A percentile compares a stretch with the other conserved stretches of the same genome.
phyloP scores from a whole-genome alignment of 2,888 invertebrate genomes.

The Mermis nigrescens region DNA sequence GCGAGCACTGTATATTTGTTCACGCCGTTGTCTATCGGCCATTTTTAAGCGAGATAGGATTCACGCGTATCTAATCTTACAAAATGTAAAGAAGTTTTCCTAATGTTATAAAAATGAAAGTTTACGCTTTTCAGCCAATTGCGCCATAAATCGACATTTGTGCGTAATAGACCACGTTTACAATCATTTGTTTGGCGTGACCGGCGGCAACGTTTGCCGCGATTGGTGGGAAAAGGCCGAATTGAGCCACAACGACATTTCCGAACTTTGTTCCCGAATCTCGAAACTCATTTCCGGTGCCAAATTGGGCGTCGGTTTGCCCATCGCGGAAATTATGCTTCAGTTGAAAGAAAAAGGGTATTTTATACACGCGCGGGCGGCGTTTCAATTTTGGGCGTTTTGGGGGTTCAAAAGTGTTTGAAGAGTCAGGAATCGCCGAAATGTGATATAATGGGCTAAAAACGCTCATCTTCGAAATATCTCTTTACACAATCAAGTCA shows the following conservation, averaged over 20 bases:
- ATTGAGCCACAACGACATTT: background rate
- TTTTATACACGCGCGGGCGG: background rate
- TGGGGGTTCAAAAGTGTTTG: too few species aligned
- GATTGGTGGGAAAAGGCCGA: conserved; percentile 11
- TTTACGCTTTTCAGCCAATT: background rate
- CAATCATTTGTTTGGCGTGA: background rate
- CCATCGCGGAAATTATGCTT: conserved; percentile 29
- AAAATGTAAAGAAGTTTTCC: too few species aligned
- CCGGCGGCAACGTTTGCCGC: conserved; percentile 5
- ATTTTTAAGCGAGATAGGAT: too few species aligned
- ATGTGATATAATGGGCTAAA: too few species aligned
- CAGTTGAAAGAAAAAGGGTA: conserved; percentile 16
- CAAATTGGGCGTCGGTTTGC: conserved; percentile 18
- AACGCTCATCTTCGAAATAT: too few species aligned
- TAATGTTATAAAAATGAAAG: too few species aligned
- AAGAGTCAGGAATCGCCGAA: too few species aligned
- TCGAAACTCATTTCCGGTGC: background rate
- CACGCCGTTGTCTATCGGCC: too few species aligned
- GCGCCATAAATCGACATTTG: background rate
- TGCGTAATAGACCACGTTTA: conserved; percentile 1
- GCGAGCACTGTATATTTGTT: too few species aligned
- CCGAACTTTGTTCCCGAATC: conserved; percentile 1
- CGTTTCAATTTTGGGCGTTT: background rate
- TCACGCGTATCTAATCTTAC: too few species aligned
- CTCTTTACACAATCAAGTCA: too few species aligned